Conservation (phyloP, 2,888 invertebrate genomes). For the Lasioglossum villosulum region DNA sequence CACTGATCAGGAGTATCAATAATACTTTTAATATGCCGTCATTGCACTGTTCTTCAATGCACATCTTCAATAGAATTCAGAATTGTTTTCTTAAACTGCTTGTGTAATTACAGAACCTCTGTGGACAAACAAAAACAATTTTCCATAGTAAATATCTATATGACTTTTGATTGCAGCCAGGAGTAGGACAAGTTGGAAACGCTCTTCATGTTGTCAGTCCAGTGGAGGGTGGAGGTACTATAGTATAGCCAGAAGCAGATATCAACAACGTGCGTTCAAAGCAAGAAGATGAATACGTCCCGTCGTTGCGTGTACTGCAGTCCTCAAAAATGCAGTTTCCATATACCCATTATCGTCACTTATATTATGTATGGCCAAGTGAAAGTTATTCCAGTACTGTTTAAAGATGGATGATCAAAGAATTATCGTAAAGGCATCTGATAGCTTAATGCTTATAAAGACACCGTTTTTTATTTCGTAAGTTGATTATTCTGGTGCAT, state of each 20-base stretch:
- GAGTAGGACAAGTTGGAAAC: conserved; percentile 78
- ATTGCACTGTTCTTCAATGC: conserved; percentile 36
- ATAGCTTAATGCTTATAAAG: conserved; percentile 53
- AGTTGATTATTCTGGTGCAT: conserved; percentile 50
- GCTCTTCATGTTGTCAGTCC: conserved; percentile 80
- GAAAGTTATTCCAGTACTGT: conserved; percentile 71
- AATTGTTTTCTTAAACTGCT: conserved; percentile 36
- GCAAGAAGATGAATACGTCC: conserved; percentile 61
- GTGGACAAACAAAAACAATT: neutral
- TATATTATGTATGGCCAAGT: conserved; percentile 74
- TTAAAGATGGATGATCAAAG: conserved; percentile 48
- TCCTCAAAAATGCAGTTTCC: conserved; percentile 64
- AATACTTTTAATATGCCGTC: conserved; percentile 24
- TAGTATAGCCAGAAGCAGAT: conserved; percentile 79
- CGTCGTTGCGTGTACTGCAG: conserved; percentile 58
- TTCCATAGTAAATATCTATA: conserved; percentile 37
- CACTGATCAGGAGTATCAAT: neutral
- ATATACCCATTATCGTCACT: conserved; percentile 66
- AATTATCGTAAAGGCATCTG: conserved; percentile 46
- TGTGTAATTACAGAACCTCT: conserved; percentile 28
- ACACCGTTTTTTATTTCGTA: conserved; percentile 54
- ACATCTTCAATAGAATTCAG: conserved; percentile 11
- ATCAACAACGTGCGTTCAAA: conserved; percentile 46
- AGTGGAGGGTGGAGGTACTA: conserved; percentile 80
- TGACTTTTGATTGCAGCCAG: conserved; percentile 74